phyloP scores from a whole-genome alignment of 1,140 invertebrate genomes.

The Meteorus sp. region DNA sequence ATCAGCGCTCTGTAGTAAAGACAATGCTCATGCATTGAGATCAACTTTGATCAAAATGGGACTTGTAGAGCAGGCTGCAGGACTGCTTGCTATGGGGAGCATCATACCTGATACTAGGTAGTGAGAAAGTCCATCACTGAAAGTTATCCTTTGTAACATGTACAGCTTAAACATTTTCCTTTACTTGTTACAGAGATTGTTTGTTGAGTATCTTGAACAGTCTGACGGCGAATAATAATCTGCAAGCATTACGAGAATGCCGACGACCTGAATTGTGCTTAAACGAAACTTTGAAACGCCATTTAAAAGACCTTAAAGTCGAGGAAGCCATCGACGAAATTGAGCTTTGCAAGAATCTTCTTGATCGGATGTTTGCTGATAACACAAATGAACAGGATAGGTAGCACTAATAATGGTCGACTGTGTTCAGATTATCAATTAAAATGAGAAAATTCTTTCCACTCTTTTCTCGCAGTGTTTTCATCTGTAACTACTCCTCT shows the following conservation, averaged over 20 bases:
- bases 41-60: conserved; percentile 61
- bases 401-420: conserved; percentile 32
- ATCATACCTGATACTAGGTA: conserved; percentile 54
- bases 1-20: conserved; percentile 61
- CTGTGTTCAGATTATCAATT: too few species aligned
- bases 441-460: too few species aligned
- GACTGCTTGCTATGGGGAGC: conserved; percentile 52
- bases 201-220: conserved; percentile 59
- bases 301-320: conserved; percentile 44
- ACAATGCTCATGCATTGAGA: conserved; percentile 63
- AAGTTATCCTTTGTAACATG: too few species aligned
- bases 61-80: conserved; percentile 62
- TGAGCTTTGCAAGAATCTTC: conserved; percentile 42
- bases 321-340: conserved; percentile 47
- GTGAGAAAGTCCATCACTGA: too few species aligned
- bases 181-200: conserved; percentile 59
- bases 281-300: conserved; percentile 48
- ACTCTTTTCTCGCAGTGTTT: too few species aligned
- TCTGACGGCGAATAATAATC: conserved; percentile 55
- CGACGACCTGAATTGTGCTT: conserved; percentile 57
- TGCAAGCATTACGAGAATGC: conserved; percentile 58
- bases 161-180: conserved; percentile 10
- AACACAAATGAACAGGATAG: conserved; percentile 42
- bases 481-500: too few species aligned
- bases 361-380: conserved; percentile 49